These are phyloP conservation scores for Eugnorisma glareosa DNA, from an alignment of 2,888 invertebrate species.

Conservation along the genomic window DNA sequence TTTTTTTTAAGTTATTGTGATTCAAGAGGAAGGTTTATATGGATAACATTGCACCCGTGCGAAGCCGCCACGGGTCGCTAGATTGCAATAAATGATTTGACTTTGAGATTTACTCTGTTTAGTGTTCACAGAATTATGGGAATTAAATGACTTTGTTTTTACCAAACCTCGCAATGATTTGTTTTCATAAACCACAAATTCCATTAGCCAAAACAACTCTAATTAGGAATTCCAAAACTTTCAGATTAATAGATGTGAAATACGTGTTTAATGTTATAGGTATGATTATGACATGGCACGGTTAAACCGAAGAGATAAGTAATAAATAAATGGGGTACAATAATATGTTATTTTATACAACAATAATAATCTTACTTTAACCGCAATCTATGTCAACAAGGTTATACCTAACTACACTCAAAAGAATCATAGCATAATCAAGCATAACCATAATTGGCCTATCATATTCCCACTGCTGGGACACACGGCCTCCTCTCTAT, in stretches of 20 bases:
- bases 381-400: conserved; percentile 6
- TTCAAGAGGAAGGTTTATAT: too few relatives aligned
- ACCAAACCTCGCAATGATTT: too few relatives aligned
- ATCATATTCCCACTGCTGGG: not conserved
- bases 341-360: not conserved
- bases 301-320: not conserved
- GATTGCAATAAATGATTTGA: too few relatives aligned
- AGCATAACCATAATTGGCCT: not conserved
- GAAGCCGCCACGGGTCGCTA: too few relatives aligned
- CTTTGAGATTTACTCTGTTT: not conserved
- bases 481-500: not conserved
- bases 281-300: not conserved
- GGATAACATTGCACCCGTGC: too few relatives aligned
- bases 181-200: not conserved
- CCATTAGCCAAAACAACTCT: not conserved
- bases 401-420: not conserved
- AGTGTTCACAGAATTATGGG: not conserved
- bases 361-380: not conserved
- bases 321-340: not conserved
- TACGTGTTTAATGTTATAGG: not conserved
- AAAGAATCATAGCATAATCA: not conserved
- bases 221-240: not conserved
- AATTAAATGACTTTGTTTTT: not conserved
- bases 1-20: too few relatives aligned
- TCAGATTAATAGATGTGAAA: not conserved